Base-by-base conservation (phyloP, 37 sponge, comb jelly and placozoan genomes). In the Petrosia ficiformis region DNA sequence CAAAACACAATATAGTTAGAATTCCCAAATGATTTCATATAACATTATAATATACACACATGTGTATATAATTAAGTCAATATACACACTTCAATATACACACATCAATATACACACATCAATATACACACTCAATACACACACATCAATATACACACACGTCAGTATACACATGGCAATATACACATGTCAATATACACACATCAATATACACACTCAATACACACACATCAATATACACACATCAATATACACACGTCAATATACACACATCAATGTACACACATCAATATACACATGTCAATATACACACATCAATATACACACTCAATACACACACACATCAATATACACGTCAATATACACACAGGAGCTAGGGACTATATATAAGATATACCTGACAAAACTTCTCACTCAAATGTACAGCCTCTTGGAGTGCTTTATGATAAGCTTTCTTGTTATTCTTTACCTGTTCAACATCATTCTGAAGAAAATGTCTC, bases 321-420 rank as follows among this genome's bases (percentile, higher is more conserved):
- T n/a, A 58, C 3, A 44, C 59, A 74, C 37, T 10, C 8, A 64
- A 1, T 32, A 76, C 39, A 76, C 38, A 76, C 64, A 63, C 40
- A 76, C 65, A n/a, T n/a, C n/a, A n/a, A n/a, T n/a, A n/a, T n/a
- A 31, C 36, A 31, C 69, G 22, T 8, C 21, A 11, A 31, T n/a
- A 68, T n/a, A 68, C 69, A 68, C 69, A 32, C 37, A 30, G n/a
- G 37, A 11, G 37, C 4, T 36, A 25, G 37, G 39, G 24, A 8
- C 32, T 11, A 30, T 11, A 71, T 16, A 19, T 5, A 40, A 5
- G 31, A 35, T 35, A 14, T 16, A 84, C 90, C 81, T 90, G 90
- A 48, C 78, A 67, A 24, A 85, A 75, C 59, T 81, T 84, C 57
- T 90, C 90, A 2, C 43, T 57, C 6, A 77, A 28, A n/a, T 75